These are phyloP conservation scores for Masticophis lateralis DNA, from an alignment of 2,797 vertebrate genomes.

Conservation along the genomic window DNA sequence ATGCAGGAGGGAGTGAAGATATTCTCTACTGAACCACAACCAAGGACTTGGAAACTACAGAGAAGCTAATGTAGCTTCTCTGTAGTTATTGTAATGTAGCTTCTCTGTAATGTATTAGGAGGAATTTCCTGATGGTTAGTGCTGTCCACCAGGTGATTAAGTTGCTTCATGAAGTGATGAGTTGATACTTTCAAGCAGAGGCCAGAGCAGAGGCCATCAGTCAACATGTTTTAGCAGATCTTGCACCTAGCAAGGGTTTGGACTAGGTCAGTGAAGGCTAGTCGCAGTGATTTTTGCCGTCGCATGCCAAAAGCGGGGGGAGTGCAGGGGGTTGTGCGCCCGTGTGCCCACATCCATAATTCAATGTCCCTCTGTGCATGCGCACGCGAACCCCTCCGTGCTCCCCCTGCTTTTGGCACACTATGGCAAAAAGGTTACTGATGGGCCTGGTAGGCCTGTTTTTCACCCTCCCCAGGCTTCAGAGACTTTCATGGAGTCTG, in stretches of 20 bases:
- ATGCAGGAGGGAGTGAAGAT: not conserved
- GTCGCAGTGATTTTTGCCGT: too few species aligned
- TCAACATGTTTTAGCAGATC: not conserved
- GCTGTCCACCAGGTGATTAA: not conserved
- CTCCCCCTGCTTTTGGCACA: too few species aligned
- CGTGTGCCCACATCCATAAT: too few species aligned
- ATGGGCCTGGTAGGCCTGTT: too few species aligned
- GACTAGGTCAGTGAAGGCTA: not conserved
- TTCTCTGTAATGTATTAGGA: not conserved
- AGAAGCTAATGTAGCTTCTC: not conserved
- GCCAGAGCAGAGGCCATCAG: not conserved
- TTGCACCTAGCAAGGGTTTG: not conserved
- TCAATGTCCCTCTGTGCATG: too few species aligned
- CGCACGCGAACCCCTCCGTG: too few species aligned
- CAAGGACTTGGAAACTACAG: not conserved
- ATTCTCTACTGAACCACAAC: not conserved
- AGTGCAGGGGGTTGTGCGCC: too few species aligned
- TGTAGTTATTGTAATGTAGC: too few species aligned
- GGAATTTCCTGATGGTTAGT: not conserved
- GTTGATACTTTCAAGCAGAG: not conserved
- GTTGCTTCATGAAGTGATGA: not conserved
- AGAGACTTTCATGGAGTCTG: too few species aligned
- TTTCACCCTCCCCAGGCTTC: too few species aligned
- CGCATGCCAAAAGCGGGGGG: too few species aligned
- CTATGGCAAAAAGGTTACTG: too few species aligned